phyloP scores from a whole-genome alignment of 2,113 vertebrate species.

The Festucalex cinctus region DNA sequence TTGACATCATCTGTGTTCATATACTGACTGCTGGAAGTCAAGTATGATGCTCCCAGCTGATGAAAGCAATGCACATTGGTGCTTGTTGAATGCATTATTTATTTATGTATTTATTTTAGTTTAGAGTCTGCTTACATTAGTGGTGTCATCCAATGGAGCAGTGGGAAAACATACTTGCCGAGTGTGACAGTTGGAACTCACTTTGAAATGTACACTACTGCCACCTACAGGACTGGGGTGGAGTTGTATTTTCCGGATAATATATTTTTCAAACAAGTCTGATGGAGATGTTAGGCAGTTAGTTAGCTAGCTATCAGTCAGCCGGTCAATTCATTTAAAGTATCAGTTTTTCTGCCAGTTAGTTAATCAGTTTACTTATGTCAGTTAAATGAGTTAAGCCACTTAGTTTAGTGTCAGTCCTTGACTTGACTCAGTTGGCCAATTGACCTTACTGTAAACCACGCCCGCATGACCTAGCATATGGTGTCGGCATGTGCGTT shows the following conservation, averaged over 20 bases:
- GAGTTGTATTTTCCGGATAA: not conserved
- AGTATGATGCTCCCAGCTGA: not conserved
- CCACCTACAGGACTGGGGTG: not conserved
- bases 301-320: not conserved
- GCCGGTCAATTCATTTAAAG: not conserved
- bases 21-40: not conserved
- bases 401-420: no score
- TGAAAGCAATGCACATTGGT: not conserved
- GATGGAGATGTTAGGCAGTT: not conserved
- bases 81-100: not conserved
- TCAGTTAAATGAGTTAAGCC: no score
- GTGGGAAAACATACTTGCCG: not conserved
- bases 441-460: no score
- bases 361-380: no score
- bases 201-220: not conserved
- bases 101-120: not conserved
- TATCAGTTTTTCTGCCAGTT: no score
- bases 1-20: slow-evolving; percentile 14
- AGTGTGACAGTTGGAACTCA: not conserved
- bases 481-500: no score
- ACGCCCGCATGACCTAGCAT: no score
- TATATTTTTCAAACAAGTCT: no score
- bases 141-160: not conserved
- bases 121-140: not conserved
- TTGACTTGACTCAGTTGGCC: no score